These are phyloP conservation scores for Allacma fusca DNA, from an alignment of 2,888 invertebrate genomes.

Conservation along the genomic window DNA sequence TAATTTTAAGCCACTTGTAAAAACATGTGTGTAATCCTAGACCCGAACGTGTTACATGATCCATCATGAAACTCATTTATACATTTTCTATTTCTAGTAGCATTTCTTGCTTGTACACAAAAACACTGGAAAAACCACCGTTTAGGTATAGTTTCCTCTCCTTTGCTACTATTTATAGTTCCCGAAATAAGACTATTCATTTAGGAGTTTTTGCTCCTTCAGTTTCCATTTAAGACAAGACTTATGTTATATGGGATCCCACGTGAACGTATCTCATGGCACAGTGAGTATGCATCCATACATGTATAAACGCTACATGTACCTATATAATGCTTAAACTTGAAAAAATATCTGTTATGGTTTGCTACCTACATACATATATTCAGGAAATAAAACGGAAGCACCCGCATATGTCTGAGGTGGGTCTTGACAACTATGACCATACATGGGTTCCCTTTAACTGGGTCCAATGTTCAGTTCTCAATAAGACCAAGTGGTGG, in stretches of 20 bases:
- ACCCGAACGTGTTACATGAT: slow-evolving; percentile 25
- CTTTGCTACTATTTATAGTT: not conserved
- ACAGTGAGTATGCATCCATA: too few relatives aligned
- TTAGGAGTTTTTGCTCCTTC: not conserved
- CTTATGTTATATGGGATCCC: not conserved
- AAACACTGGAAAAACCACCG: not conserved
- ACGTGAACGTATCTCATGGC: too few relatives aligned
- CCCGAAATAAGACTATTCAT: not conserved
- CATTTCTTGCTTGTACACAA: not conserved
- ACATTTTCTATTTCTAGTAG: slow-evolving; percentile 29
- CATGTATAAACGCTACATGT: too few relatives aligned
- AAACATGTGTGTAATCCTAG: slow-evolving; percentile 36
- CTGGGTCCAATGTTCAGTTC: not conserved
- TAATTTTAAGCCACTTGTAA: slow-evolving; percentile 18
- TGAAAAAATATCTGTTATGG: too few relatives aligned
- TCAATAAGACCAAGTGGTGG: too few relatives aligned
- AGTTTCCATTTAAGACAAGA: too few relatives aligned
- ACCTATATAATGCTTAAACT: too few relatives aligned
- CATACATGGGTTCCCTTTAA: not conserved
- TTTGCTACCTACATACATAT: not conserved
- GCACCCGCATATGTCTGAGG: not conserved
- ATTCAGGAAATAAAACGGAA: slow-evolving; percentile 1
- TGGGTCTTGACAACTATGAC: not conserved
- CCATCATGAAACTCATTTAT: slow-evolving; percentile 34
- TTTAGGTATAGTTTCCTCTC: not conserved